Evolutionary conservation across 1,140 invertebrate species (phyloP).

Genomic region (Bathynomus jamesi): DNA sequence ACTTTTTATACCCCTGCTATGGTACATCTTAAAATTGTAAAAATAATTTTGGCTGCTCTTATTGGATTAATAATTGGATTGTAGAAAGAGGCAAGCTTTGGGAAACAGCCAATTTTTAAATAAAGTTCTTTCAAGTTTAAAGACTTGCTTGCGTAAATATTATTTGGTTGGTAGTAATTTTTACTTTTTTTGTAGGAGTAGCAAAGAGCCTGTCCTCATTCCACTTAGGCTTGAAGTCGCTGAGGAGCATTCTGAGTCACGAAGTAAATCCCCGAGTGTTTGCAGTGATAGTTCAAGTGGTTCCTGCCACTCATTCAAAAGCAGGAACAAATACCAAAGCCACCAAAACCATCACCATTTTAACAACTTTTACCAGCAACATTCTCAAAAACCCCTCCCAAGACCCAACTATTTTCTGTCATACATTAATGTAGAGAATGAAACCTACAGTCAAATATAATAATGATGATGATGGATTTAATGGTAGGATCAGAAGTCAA

Average conservation of each 20-base stretch:
- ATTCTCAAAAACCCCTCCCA: conserved; percentile 7
- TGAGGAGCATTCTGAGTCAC: conserved; percentile 4
- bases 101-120: too few species aligned
- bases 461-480: background rate
- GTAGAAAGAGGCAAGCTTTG: too few species aligned
- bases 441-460: conserved; percentile 5
- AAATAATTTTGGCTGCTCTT: too few species aligned
- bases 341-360: conserved; percentile 1
- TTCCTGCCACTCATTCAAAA: conserved; percentile 1
- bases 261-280: conserved; percentile 21
- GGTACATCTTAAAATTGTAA: too few species aligned
- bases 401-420: background rate
- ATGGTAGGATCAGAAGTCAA: background rate
- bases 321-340: background rate
- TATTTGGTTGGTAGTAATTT: too few species aligned
- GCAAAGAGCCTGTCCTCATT: too few species aligned
- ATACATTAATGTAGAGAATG: background rate
- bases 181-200: too few species aligned
- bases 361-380: conserved; percentile 8
- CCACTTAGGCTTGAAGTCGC: too few species aligned
- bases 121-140: too few species aligned
- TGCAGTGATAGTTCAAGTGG: conserved; percentile 13
- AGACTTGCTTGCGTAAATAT: too few species aligned
- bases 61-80: too few species aligned
- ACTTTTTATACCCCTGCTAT: too few species aligned